Conservation (phyloP, 2,113 vertebrate species). For the Amphilophus citrinellus region DNA sequence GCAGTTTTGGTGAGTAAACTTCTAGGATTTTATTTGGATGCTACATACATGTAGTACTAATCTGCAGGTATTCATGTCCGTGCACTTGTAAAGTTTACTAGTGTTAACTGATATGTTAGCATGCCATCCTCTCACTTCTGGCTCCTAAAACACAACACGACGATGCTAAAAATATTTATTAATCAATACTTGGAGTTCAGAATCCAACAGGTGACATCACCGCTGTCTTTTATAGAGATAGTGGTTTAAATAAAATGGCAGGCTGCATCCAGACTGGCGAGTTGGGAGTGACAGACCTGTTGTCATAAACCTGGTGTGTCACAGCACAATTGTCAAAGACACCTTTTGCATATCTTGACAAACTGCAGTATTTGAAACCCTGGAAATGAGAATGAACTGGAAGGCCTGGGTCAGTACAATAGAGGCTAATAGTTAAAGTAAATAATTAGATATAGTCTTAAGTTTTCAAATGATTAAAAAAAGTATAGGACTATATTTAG, state of each 20-base stretch:
- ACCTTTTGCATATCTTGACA: rapidly evolving
- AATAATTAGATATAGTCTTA: neutral
- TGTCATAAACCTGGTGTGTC: neutral
- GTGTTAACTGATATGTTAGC: neutral
- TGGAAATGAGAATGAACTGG: neutral
- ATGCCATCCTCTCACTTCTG: neutral
- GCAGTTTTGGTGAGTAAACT: too few relatives aligned
- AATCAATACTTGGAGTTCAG: neutral
- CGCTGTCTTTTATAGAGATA: neutral
- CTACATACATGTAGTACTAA: too few relatives aligned
- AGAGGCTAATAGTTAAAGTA: neutral
- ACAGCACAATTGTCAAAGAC: rapidly evolving
- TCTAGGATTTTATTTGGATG: too few relatives aligned
- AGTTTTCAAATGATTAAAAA: neutral
- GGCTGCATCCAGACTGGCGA: too few relatives aligned
- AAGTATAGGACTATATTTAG: neutral
- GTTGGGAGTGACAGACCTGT: neutral
- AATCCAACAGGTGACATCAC: neutral
- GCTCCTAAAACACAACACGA: neutral
- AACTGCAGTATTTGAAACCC: neutral
- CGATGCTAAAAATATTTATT: neutral
- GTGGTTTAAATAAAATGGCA: neutral
- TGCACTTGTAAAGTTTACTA: neutral
- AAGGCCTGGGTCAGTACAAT: neutral
- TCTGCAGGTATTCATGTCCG: too few relatives aligned